Evolutionary conservation across 2,113 vertebrate species (phyloP).

Genomic region (Etheostoma cragini): DNA sequence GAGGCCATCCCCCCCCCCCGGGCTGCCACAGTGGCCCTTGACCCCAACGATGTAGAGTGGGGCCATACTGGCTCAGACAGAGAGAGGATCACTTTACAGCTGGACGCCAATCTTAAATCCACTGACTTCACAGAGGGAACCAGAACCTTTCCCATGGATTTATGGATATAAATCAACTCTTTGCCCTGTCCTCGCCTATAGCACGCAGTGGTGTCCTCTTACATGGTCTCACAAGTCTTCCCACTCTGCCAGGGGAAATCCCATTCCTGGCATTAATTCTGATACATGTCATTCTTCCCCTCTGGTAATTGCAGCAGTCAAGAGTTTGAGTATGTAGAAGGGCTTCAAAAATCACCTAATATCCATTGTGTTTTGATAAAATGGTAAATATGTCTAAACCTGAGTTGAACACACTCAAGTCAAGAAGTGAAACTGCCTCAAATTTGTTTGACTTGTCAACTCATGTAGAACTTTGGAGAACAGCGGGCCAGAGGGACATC

Average conservation of each 20-base stretch:
- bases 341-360: constrained; percentile 50
- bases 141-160: constrained; percentile 78
- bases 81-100: constrained; percentile 80
- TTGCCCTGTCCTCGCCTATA: constrained; percentile 68
- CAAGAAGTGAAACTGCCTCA: constrained; percentile 26
- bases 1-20: constrained; percentile 34
- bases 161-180: constrained; percentile 80
- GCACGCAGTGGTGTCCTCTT: constrained; percentile 72
- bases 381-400: constrained; percentile 39
- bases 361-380: constrained; percentile 20
- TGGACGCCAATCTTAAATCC: constrained; percentile 78
- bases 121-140: constrained; percentile 72
- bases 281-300: constrained; percentile 61
- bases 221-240: constrained; percentile 62
- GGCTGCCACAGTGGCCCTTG: constrained; percentile 68
- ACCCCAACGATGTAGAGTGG: constrained; percentile 68
- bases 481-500: constrained; percentile 61
- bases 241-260: constrained; percentile 70
- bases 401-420: constrained; percentile 28
- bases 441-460: constrained; percentile 38
- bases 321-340: constrained; percentile 19
- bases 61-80: constrained; percentile 66
- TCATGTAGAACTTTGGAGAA: constrained; percentile 49
- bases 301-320: constrained; percentile 61
- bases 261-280: constrained; percentile 79